Conservation (phyloP, 2,888 invertebrate species). For the Hanleya hanleyi region DNA sequence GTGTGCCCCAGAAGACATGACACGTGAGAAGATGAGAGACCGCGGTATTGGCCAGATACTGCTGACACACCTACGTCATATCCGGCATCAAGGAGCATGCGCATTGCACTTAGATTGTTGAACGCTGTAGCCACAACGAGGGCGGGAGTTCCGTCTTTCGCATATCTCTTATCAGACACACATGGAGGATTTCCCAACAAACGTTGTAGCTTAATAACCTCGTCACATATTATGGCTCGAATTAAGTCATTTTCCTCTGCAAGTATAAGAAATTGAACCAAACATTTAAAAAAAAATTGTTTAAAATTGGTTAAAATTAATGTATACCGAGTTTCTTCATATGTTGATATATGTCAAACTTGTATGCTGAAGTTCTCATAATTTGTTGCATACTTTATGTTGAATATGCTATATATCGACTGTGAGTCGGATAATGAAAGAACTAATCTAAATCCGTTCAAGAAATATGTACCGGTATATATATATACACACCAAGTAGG, state of each 20-base stretch:
- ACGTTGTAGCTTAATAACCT: not conserved
- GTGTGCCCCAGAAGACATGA: not conserved
- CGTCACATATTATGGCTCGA: not conserved
- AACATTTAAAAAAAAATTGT: not conserved
- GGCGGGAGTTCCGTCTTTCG: conserved; percentile 2
- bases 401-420: no score
- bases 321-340: no score
- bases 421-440: no score
- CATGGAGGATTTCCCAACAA: not conserved
- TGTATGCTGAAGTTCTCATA: no score
- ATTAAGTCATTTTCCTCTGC: not conserved
- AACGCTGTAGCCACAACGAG: not conserved
- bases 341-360: no score
- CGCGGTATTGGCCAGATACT: not conserved
- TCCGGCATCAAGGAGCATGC: not conserved
- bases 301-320: not conserved
- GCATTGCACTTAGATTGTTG: not conserved
- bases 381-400: no score
- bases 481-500: not conserved
- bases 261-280: no score
- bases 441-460: no score
- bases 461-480: not conserved
- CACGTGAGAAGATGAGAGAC: not conserved
- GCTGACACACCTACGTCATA: not conserved
- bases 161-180: not conserved